phyloP scores from a whole-genome alignment of 1,140 invertebrate genomes.

The Pogonomyrmex barbatus region DNA sequence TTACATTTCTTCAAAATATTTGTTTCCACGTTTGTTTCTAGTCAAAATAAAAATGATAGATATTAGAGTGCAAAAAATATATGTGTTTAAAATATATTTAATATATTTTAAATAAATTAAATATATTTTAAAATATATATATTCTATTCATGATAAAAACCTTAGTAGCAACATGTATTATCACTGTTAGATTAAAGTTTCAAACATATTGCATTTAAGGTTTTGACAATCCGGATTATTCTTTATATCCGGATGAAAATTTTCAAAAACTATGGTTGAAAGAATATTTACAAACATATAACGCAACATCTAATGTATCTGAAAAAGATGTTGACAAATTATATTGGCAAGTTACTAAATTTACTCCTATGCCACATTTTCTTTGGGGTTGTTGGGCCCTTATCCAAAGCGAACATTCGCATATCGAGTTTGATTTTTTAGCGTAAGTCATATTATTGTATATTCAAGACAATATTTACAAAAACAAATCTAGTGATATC shows the following conservation, averaged over 20 bases:
- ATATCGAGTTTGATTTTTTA: slow-evolving; percentile 97
- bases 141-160: background rate
- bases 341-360: slow-evolving; percentile 93
- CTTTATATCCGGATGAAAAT: slow-evolving; percentile 92
- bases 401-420: slow-evolving; percentile 95
- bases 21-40: background rate
- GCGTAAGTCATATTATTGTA: slow-evolving; percentile 89
- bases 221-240: slow-evolving; percentile 91
- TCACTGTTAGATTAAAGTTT: slow-evolving; percentile 34
- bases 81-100: too few relatives aligned
- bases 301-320: slow-evolving; percentile 84
- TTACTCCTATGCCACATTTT: slow-evolving; percentile 93
- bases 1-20: slow-evolving; percentile 50
- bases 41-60: too few relatives aligned
- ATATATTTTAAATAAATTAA: too few relatives aligned
- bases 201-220: slow-evolving; percentile 85
- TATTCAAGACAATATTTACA: slow-evolving; percentile 1
- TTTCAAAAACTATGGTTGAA: slow-evolving; percentile 94
- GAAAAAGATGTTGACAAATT: slow-evolving; percentile 89
- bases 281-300: slow-evolving; percentile 90
- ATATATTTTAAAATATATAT: too few relatives aligned
- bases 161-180: background rate
- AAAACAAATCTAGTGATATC: background rate
- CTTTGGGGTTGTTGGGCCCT: slow-evolving; percentile 98
- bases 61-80: too few relatives aligned